Conservation (phyloP, 2,888 invertebrate genomes). For the Lepidochrysops patricia region DNA sequence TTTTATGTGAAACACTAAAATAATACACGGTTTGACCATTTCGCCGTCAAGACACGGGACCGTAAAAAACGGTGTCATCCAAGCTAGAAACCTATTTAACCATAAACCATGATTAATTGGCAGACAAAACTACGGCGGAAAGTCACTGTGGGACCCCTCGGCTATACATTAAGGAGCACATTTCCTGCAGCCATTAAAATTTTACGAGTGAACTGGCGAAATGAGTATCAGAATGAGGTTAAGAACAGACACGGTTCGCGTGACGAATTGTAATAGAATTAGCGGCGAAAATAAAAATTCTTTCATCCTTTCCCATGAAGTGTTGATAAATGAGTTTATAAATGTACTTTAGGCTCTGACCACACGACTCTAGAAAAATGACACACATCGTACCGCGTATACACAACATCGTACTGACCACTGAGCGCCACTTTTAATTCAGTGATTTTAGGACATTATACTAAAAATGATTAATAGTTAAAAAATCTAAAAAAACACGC, state of each 20-base stretch:
- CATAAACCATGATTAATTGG: conserved; percentile 34
- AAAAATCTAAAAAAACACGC: too few relatives aligned
- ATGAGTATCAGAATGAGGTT: conserved; percentile 69
- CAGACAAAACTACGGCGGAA: conserved; percentile 30
- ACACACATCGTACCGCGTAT: too few relatives aligned
- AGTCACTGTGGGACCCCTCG: conserved; percentile 39
- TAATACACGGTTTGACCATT: background rate
- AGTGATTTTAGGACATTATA: too few relatives aligned
- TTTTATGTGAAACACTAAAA: background rate
- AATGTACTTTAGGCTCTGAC: background rate
- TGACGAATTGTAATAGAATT: conserved; percentile 34
- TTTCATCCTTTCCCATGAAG: conserved; percentile 8
- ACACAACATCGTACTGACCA: too few relatives aligned
- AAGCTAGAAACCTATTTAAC: conserved; percentile 15
- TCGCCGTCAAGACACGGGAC: background rate
- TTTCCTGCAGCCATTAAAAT: conserved; percentile 64
- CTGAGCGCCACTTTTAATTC: too few relatives aligned
- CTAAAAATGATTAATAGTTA: too few relatives aligned
- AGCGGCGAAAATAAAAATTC: conserved; percentile 21
- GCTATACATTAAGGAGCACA: conserved; percentile 44
- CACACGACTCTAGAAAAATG: too few relatives aligned
- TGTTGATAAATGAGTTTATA: conserved; percentile 17
- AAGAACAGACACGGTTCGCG: conserved; percentile 52
- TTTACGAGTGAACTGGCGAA: conserved; percentile 68
- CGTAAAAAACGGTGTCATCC: conserved; percentile 10